Evolutionary conservation across 1,140 invertebrate species (phyloP).

Genomic region (Manduca sexta): DNA sequence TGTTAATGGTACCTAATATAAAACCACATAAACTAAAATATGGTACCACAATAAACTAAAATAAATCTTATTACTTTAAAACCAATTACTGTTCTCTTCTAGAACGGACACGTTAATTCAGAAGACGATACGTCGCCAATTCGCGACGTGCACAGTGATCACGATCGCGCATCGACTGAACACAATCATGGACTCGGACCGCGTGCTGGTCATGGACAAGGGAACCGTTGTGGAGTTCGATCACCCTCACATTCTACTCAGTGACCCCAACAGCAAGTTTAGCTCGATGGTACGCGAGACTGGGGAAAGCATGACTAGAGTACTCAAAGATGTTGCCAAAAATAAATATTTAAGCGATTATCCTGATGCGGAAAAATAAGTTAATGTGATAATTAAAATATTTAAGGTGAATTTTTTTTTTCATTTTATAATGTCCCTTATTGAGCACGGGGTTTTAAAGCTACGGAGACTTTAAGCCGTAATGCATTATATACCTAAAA

Average conservation of each 20-base stretch:
- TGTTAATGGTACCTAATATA: no score
- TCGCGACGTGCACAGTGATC: constrained; percentile 90
- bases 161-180: constrained; percentile 96
- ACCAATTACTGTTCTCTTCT: no score
- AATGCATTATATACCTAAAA: no score
- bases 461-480: no score
- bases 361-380: background rate
- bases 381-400: no score
- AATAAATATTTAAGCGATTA: constrained; percentile 1
- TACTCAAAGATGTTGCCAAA: constrained; percentile 71
- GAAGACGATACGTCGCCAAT: constrained; percentile 89
- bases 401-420: no score
- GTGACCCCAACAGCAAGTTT: constrained; percentile 46
- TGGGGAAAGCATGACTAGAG: constrained; percentile 51
- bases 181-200: constrained; percentile 93
- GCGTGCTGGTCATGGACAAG: constrained; percentile 81
- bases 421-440: no score
- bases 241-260: constrained; percentile 76
- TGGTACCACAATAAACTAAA: no score
- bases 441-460: no score
- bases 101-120: constrained; percentile 78
- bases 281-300: constrained; percentile 57
- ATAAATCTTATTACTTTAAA: constrained; percentile 47
- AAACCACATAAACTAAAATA: no score
- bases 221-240: constrained; percentile 75